Base-by-base conservation (phyloP, 2,113 vertebrate genomes). In the Oostethus manadensis region DNA sequence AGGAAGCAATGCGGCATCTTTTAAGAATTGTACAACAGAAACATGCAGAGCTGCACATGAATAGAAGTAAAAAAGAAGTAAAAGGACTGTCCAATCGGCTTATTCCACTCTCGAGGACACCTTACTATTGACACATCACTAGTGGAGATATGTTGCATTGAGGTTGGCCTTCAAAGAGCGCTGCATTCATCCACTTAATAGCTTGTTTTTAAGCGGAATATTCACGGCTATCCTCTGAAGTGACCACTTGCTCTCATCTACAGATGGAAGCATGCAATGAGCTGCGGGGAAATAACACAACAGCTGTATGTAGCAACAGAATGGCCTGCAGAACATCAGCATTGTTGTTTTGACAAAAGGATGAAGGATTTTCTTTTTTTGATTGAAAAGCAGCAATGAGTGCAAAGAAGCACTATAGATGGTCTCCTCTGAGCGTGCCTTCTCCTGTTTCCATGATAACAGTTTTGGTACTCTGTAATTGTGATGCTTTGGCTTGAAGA, bases 131-230 rank as follows among this genome's bases (percentile, higher is more conserved):
- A 73, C 84, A 71, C 74, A 81, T 76, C 79, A 77, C 68, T 75
- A 81, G 78, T 86, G 73, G 80, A 79, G 79, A 82, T 81, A 86
- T 84, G 72, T 56, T 68, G 74, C 71, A 82, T 74, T 70, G 79
- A 76, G 66, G 62, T 65, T 60, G 58, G 64, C 63, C 86, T 88
- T 91, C 87, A 89, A 89, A 90, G 87, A 81, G 70, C 70, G 64
- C 66, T 18, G 46, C 40, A 64, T 82, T 78, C 78, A 88, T 84
- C 69, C 51, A 53, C 22, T 69, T 70, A 80, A 73, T 62, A 68
- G 63, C 58, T 66, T 61, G n/a, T 73, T 66, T 59, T 60, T n/a
- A 70, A 66, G 68, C 58, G 63, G 49, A 68, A 77, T 62, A 76
- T 83, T 82, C 79, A 76, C 70, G 61, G 71, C 66, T 60, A 26